These are phyloP conservation scores for Zapornia atra DNA, from an alignment of 2,113 vertebrate genomes.

Conservation along the genomic window DNA sequence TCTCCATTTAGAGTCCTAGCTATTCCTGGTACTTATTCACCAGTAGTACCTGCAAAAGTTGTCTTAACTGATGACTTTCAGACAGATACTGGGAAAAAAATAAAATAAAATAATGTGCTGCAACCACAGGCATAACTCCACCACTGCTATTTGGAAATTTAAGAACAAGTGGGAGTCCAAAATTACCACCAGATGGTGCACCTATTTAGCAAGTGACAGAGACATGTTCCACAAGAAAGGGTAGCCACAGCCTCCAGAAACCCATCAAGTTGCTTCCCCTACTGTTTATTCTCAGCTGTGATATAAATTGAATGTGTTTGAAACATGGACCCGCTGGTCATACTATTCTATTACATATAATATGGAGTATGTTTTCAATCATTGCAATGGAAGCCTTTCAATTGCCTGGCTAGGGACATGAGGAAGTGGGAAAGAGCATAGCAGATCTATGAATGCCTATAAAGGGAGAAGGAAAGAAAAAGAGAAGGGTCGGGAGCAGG, in stretches of 20 bases:
- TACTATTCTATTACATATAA: conserved; percentile 22
- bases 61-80: background rate
- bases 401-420: background rate
- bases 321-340: conserved; percentile 1
- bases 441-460: background rate
- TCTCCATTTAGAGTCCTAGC: background rate
- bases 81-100: background rate
- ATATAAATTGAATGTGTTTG: conserved; percentile 32
- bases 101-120: background rate
- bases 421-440: background rate
- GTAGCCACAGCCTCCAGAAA: conserved; percentile 49
- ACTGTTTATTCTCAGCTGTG: conserved; percentile 25
- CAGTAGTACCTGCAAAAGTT: background rate
- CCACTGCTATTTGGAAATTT: conserved; percentile 12
- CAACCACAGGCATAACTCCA: background rate
- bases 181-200: conserved; percentile 72
- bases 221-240: conserved; percentile 51
- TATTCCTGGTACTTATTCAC: background rate
- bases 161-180: conserved; percentile 56
- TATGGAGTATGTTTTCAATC: conserved; percentile 49
- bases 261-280: conserved; percentile 51
- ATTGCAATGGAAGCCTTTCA: conserved; percentile 4
- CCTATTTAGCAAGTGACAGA: conserved; percentile 69
- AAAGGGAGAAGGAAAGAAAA: background rate
- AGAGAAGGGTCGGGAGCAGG: background rate